Evolutionary conservation across 2,113 vertebrate genomes (phyloP), one percentile per base, ranked within the genome.

Genomic region (Dunckerocampus dactyliophorus): DNA sequence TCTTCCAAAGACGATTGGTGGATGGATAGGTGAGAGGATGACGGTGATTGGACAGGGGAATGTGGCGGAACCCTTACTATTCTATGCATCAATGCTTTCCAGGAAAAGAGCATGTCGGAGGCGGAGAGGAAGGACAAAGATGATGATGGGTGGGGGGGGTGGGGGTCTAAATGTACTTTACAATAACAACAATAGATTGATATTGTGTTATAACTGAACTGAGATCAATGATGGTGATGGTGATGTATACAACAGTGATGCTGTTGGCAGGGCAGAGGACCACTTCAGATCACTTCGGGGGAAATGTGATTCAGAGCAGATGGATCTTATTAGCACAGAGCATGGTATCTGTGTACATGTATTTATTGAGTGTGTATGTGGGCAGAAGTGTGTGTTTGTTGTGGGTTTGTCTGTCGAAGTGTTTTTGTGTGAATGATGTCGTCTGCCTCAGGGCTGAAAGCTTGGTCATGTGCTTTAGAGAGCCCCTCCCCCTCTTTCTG

Each of bases 21-120:
- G 28, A 62, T 20, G 43, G 1, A 1, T 8, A 11, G 60, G 68
- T 83, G 66, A 75, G 78, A 71, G 73, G 75, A 62, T 62, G 63
- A 65, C 34, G 49, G 37, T 1, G 58, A 84, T 76, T 86, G 81
- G 82, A 72, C 8, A 3, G 48, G 56, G 65, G 52, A 77, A 47
- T 24, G 69, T 65, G 87, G 77, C 61, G 63, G 71, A 79, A 82
- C 21, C 82, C 68, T 72, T 14, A 39, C 53, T 71, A 74, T 69
- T 61, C 65, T 68, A 79, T 81, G 82, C 84, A 74, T 81, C 82
- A 80, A 63, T 73, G 83, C 76, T 81, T 75, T 76, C 71, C 73
- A 79, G 82, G 76, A 84, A 71, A 79, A 69, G 71, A 71, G 53
- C n/a, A 1, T 60, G 62, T 62, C 14, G 43, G 53, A 53, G 66